Conservation (phyloP, 2,113 vertebrate genomes). For the Craseonycteris thonglongyai region DNA sequence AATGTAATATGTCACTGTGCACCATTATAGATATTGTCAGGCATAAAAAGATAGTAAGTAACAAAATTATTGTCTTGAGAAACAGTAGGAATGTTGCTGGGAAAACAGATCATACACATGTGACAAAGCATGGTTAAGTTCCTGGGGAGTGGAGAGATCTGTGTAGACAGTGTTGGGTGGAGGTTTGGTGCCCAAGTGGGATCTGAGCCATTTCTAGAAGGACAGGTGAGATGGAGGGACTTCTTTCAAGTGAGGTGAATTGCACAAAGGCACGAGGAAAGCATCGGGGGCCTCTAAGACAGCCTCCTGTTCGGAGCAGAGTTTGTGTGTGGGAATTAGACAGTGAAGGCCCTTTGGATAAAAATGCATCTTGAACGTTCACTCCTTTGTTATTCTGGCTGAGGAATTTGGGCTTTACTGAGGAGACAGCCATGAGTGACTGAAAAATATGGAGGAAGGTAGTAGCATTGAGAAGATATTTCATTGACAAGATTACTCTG, state of each 20-base stretch:
- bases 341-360: background rate
- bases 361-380: background rate
- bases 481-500: background rate
- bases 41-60: background rate
- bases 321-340: background rate
- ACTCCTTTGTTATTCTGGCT: background rate
- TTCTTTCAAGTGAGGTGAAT: background rate
- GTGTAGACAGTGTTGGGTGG: background rate
- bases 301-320: background rate
- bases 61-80: background rate
- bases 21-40: too few relatives aligned
- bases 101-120: background rate
- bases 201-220: background rate
- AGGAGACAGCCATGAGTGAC: background rate
- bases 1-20: background rate
- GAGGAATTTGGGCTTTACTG: background rate
- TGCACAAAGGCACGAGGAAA: background rate
- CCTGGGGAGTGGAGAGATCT: background rate
- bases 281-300: background rate
- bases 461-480: too few relatives aligned
- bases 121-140: background rate
- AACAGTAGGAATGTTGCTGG: background rate
- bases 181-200: background rate
- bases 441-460: too few relatives aligned
- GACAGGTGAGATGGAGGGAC: background rate